Conservation (phyloP, 2,888 invertebrate genomes). For the Nymphalis polychloros region DNA sequence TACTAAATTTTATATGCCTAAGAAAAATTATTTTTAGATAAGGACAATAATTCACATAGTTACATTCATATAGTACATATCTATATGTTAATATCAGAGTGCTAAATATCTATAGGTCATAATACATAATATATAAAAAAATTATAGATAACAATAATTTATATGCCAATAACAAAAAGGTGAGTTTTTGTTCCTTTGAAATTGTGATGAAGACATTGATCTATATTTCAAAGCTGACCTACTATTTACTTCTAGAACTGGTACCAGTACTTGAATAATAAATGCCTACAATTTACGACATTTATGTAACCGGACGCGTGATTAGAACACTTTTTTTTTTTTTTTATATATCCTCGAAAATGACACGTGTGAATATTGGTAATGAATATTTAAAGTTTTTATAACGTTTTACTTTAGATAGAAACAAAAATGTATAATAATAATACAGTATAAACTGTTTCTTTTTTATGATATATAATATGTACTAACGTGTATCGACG, state of each 20-base stretch:
- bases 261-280: conserved; percentile 14
- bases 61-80: too few species aligned
- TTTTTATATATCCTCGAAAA: conserved; percentile 13
- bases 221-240: conserved; percentile 21
- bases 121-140: too few species aligned
- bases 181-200: neutral
- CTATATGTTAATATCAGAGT: too few species aligned
- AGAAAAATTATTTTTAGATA: too few species aligned
- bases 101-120: too few species aligned
- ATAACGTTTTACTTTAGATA: too few species aligned
- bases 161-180: neutral
- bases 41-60: too few species aligned
- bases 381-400: neutral
- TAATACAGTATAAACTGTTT: too few species aligned
- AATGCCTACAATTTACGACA: conserved; percentile 14
- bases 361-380: neutral
- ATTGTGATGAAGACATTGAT: conserved; percentile 17
- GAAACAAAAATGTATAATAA: too few species aligned
- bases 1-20: too few species aligned
- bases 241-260: conserved; percentile 16
- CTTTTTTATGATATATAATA: too few species aligned
- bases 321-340: conserved; percentile 29
- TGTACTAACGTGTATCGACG: too few species aligned
- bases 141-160: neutral
- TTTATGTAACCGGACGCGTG: conserved; percentile 15